Base-by-base conservation (phyloP, 2,113 vertebrate species). In the Rafetus swinhoei region DNA sequence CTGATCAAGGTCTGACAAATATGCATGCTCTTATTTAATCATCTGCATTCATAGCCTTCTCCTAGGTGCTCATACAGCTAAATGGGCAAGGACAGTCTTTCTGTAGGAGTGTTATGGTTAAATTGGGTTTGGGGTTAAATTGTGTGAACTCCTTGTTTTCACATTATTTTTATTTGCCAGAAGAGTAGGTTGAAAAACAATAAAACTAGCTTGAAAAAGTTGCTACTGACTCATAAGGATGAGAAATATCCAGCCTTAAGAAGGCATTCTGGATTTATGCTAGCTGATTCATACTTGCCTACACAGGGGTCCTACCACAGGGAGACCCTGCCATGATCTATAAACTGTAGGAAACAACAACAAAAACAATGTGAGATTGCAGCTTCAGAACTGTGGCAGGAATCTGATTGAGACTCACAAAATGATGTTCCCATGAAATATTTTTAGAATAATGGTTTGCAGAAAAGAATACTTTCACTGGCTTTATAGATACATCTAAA, bases 231-330 rank as follows among this genome's bases (percentile, higher is more conserved):
- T 98, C 98, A 97, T 96, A 96, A 93, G 95, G 94, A 94, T 96
- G 88, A 97, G 94, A 96, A 97, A 96, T n/a, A 93, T 89, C 86
- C 91, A 90, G 59, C 94, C 91, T 96, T 95, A 94, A 96, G 96
- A 97, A 97, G 86, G 62, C 93, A 97, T 97, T 89, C 86, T 97
- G 87, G 94, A 95, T 96, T 97, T 95, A 94, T 96, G 94, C 82
- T 85, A 98, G 94, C 97, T 98, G 98, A 98, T 96, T 98, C 98
- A 98, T 97, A 98, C 94, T 97, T 98, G 97, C 97, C 98, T 97
- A 98, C 97, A 97, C 95, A 94, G 65, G 65, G 65, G n/a, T 72
- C 76, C 93, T 92, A 90, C 76, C 91, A 80, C 86, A 93, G 92
- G 90, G 90, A 90, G 94, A 93, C 97, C 93, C 84, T 92, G 59